These are phyloP conservation scores for Beroe forskalii DNA, from an alignment of 37 sponge, comb jelly and placozoan genomes.

Conservation along the genomic window DNA sequence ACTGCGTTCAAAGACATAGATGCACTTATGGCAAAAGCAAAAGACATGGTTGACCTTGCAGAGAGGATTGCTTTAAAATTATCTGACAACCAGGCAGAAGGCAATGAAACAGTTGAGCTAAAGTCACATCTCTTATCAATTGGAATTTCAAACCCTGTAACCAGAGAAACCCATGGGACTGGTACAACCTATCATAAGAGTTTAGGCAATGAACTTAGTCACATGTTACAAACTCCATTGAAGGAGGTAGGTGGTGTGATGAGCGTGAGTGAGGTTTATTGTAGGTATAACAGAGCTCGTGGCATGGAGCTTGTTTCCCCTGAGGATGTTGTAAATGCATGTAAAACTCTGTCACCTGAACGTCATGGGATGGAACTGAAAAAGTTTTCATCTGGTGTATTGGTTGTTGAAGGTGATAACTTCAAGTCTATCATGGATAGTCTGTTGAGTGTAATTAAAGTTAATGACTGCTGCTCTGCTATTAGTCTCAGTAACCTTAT, in stretches of 20 bases:
- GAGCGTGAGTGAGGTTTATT: slow-evolving; percentile 93
- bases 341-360: slow-evolving; percentile 66
- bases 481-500: slow-evolving; percentile 6
- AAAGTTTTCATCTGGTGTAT: slow-evolving; percentile 43
- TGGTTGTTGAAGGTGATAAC: slow-evolving; percentile 65
- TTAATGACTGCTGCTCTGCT: slow-evolving; percentile 4
- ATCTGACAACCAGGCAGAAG: slow-evolving; percentile 83
- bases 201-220: slow-evolving; percentile 81
- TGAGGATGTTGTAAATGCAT: slow-evolving; percentile 92
- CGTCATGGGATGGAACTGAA: slow-evolving; percentile 57
- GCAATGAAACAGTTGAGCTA: slow-evolving; percentile 89
- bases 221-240: slow-evolving; percentile 36
- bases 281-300: slow-evolving; percentile 92
- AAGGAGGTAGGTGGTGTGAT: slow-evolving; percentile 87
- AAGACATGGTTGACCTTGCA: slow-evolving; percentile 85
- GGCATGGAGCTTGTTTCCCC: slow-evolving; percentile 97
- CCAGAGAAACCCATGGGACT: slow-evolving; percentile 91
- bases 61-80: slow-evolving; percentile 86
- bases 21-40: slow-evolving; percentile 92
- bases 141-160: slow-evolving; percentile 96
- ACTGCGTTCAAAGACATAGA: slow-evolving; percentile 93
- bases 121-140: slow-evolving; percentile 89
- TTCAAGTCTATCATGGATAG: slow-evolving; percentile 53
- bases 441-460: neutral
- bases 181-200: slow-evolving; percentile 85